Percentiles rank a stretch among this genome's conserved stretches.
These are phyloP conservation scores for Dicentrarchus labrax DNA, from an alignment of 2,113 vertebrate species.

Conservation along the genomic window DNA sequence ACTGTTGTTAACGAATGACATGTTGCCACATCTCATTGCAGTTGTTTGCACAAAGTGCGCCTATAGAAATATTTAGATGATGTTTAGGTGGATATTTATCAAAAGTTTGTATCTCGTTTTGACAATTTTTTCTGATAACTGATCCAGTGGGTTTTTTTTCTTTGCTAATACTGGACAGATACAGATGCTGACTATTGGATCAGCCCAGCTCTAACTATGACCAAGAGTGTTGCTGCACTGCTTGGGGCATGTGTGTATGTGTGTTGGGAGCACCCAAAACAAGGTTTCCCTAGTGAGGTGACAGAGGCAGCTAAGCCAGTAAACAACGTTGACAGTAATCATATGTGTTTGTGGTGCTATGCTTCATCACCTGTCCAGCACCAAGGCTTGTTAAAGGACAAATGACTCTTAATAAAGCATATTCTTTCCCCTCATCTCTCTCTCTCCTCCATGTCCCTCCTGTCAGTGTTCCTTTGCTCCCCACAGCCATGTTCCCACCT, in stretches of 20 bases:
- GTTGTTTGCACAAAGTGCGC: not conserved
- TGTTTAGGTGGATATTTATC: not conserved
- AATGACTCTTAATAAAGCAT: slow-evolving; percentile 84
- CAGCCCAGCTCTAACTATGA: slow-evolving; percentile 43
- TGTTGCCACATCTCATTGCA: not conserved
- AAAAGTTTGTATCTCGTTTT: slow-evolving; percentile 10
- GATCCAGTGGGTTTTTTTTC: not conserved
- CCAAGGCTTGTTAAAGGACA: slow-evolving; percentile 83
- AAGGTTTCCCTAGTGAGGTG: slow-evolving; percentile 72
- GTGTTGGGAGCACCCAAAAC: slow-evolving; percentile 64
- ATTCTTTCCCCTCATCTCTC: slow-evolving; percentile 66
- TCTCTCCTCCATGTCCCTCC: slow-evolving; percentile 57
- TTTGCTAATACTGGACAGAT: slow-evolving; percentile 9
- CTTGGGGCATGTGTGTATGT: slow-evolving; percentile 23
- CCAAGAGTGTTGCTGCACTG: slow-evolving; percentile 31
- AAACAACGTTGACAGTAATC: slow-evolving; percentile 82
- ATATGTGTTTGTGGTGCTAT: slow-evolving; percentile 81
- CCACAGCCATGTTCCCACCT: slow-evolving; percentile 71
- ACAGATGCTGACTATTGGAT: slow-evolving; percentile 28
- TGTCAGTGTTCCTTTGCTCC: slow-evolving; percentile 68
- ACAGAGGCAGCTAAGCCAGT: slow-evolving; percentile 73
- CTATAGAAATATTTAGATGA: not conserved
- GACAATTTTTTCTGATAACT: not conserved
- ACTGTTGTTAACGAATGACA: slow-evolving; percentile 26
- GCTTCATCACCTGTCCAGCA: slow-evolving; percentile 82